Evolutionary conservation across 2,888 invertebrate species (phyloP), one percentile per base, ranked within the genome.

Genomic region (Allacma fusca): DNA sequence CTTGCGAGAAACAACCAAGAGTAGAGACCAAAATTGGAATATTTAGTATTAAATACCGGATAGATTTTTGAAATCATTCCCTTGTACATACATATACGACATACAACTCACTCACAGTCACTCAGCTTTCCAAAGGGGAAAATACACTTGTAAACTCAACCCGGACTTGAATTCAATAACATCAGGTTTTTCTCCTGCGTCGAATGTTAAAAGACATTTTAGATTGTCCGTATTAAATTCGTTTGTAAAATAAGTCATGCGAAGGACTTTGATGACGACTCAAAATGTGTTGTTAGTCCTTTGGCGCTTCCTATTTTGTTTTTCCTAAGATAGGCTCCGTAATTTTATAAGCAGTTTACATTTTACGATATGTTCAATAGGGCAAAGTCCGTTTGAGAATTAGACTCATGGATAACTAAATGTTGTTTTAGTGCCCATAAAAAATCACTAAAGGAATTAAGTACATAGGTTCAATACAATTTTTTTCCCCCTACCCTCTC

Each of bases 351-450:
- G 44, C 21, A 72, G 59, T 59, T 72, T 73, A 64, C 62, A 24
- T 50, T 74, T 74, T 74, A 74, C 74, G 65, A 74, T 74, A 64
- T 74, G 74, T 65, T 40, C 28, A 62, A 62, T 62, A 62, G 24
- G 43, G 64, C 12, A 34, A 68, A 68, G 68, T 40, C 68, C 68
- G 68, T 68, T 26, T 50, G 71, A n/a, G 13, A 19, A 71, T 65
- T 64, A 40, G 64, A 65, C 23, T 24, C 74, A 74, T 67, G 74
- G 65, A 74, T 67, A 74, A 74, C 65, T 74, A 65, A 74, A 74
- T 74, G 65, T 74, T 74, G 74, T 74, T 74, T 74, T 74, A 74
- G 73, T 64, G 73, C 43, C 64, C 73, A 40, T 64, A 73, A 73
- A 64, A 65, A 65, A 65, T 62, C 26, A 12, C 62, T 62, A 26